Evolutionary conservation across 2,113 vertebrate genomes (phyloP), one percentile per base, ranked within the genome.

Genomic region (Cololabis saira): DNA sequence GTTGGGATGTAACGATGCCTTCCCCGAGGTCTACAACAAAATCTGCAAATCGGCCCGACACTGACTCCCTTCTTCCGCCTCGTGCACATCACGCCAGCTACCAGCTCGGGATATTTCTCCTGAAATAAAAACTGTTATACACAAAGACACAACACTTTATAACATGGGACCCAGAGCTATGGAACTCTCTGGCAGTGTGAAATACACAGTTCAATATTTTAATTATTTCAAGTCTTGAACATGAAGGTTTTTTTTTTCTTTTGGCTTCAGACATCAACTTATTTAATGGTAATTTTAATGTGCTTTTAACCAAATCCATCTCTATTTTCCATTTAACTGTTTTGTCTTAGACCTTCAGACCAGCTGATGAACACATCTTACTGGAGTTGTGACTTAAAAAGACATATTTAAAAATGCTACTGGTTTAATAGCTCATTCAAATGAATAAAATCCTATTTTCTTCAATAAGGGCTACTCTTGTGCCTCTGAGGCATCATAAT

Each of bases 21-120:
- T 99, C 83, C 97, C 97, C 0, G 97, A 99, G 84, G 97, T 98
- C 51, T 99, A 97, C 3, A 94, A 98, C 90, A 99, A 99, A 94
- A 95, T 99, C 90, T 98, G 96, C 91, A 99, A 98, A 93, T 93
- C 96, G 1, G 97, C 97, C 1, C 93, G 98, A 80, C 96, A 97
- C 91, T 99, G 91, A 98, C 67, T 65, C 10, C 1, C 2, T 21
- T 9, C 12, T 1, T 49, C 21, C 6, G 17, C 12, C 14, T 37
- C 33, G 33, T 37, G 33, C 49, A 19, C 10, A 12, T 48, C 13
- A 43, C 3, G 22, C n/a, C 42, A 17, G 47, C 42, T 1, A 17
- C 11, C 16, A 43, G 4, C 40, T 27, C 11, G 6, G 14, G 27
- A 15, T 0, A 0, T 47, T 21, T 54, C 41, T 21, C 18, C 4